Evolutionary conservation across 2,113 vertebrate genomes (phyloP).

Genomic region (Mesembrinibis cayennensis): DNA sequence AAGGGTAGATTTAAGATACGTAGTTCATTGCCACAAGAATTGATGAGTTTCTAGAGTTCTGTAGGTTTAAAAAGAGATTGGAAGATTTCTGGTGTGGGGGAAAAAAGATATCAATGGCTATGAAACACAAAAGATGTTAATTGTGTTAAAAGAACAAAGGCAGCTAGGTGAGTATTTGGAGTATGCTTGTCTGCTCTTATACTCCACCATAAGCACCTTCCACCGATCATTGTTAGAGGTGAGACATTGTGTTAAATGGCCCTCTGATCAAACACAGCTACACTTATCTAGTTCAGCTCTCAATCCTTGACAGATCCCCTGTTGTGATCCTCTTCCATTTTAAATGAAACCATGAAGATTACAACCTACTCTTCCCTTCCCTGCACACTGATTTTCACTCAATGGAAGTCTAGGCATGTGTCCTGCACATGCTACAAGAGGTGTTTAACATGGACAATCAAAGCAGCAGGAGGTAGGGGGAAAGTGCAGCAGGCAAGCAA

Average conservation of each 20-base stretch:
- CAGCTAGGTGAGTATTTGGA: not conserved
- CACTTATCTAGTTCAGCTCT: not conserved
- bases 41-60: not conserved
- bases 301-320: not conserved
- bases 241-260: not conserved
- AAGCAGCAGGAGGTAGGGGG: not conserved
- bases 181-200: not conserved
- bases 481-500: not conserved
- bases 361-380: not conserved
- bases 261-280: not conserved
- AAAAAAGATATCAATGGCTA: not conserved
- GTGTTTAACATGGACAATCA: not conserved
- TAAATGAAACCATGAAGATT: not conserved
- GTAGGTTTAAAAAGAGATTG: not conserved
- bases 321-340: not conserved
- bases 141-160: not conserved
- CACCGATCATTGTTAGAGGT: rapidly evolving
- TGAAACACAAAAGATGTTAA: not conserved
- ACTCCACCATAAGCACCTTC: not conserved
- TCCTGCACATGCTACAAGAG: not conserved
- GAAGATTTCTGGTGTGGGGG: not conserved
- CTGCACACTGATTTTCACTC: not conserved
- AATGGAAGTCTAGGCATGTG: not conserved
- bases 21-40: not conserved
- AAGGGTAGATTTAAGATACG: rapidly evolving